Percentiles rank a stretch among this genome's conserved stretches.
Evolutionary conservation across 2,113 vertebrate genomes (phyloP).

Genomic region (Varanus salvator): DNA sequence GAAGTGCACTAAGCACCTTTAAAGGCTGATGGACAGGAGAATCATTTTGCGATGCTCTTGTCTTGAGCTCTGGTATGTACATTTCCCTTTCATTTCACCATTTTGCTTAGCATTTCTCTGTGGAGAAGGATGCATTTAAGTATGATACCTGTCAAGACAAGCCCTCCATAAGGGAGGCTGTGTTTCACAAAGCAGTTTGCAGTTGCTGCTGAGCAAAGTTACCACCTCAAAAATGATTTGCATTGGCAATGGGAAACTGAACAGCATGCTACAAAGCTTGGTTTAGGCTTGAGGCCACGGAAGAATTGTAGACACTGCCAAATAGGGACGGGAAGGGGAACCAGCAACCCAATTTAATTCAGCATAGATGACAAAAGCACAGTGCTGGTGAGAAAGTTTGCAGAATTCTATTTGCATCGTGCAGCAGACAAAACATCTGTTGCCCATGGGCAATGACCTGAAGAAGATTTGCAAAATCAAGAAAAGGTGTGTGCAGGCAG

Average conservation of each 20-base stretch:
- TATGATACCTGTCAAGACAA: background rate
- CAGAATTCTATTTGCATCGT: conserved; percentile 52
- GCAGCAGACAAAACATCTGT: conserved; percentile 53
- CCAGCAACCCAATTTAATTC: conserved; percentile 43
- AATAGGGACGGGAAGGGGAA: background rate
- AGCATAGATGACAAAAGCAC: conserved; percentile 45
- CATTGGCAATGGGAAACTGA: conserved; percentile 3
- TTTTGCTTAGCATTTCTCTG: conserved; percentile 22
- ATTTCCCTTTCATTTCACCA: background rate
- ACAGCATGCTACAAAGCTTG: conserved; percentile 28
- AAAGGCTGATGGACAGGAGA: conserved; percentile 44
- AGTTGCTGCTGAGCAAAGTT: background rate
- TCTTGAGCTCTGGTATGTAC: background rate
- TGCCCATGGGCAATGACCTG: conserved; percentile 58
- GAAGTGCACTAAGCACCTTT: conserved; percentile 37
- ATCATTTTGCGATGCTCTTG: conserved; percentile 14
- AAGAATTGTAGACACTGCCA: conserved; percentile 40
- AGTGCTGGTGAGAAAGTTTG: conserved; percentile 40
- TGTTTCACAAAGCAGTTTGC: background rate
- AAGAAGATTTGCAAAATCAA: conserved; percentile 57
- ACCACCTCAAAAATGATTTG: background rate
- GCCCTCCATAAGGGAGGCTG: background rate
- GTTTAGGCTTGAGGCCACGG: conserved; percentile 44
- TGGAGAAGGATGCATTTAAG: background rate
- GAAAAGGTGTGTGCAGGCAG: background rate